These are phyloP conservation scores for Prunella strophiata DNA, from an alignment of 2,797 vertebrate genomes.

Conservation along the genomic window DNA sequence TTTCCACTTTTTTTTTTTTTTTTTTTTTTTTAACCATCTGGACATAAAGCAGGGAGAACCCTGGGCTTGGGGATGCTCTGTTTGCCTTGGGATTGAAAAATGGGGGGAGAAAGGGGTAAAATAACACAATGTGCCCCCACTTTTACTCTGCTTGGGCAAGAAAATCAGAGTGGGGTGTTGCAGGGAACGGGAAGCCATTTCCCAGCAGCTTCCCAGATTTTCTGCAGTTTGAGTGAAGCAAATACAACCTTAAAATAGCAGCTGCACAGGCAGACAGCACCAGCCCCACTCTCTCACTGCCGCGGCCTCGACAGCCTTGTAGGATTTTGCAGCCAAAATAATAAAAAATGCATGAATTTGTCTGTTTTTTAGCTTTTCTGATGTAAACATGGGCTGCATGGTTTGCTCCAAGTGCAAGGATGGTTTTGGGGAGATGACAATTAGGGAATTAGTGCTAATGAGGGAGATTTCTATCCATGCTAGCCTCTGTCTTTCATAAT, in stretches of 20 bases:
- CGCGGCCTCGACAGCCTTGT: background rate
- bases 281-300: background rate
- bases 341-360: background rate
- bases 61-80: fast-evolving
- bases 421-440: background rate
- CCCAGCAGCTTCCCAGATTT: slow-evolving; percentile 35
- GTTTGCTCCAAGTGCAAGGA: fast-evolving
- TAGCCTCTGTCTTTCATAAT: background rate
- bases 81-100: background rate
- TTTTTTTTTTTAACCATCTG: background rate
- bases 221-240: background rate
- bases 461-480: background rate
- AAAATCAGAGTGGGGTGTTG: background rate
- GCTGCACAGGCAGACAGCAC: background rate
- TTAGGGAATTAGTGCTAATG: background rate
- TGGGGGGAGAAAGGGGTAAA: background rate
- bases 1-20: background rate
- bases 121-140: fast-evolving
- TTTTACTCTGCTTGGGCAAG: background rate
- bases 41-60: background rate
- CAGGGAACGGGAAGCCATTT: slow-evolving; percentile 38
- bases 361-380: background rate
- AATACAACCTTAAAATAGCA: slow-evolving; percentile 53
- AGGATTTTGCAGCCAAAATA: background rate
- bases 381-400: background rate